Conservation (phyloP, 2,888 invertebrate genomes). For the Lasioglossum figueresi region DNA sequence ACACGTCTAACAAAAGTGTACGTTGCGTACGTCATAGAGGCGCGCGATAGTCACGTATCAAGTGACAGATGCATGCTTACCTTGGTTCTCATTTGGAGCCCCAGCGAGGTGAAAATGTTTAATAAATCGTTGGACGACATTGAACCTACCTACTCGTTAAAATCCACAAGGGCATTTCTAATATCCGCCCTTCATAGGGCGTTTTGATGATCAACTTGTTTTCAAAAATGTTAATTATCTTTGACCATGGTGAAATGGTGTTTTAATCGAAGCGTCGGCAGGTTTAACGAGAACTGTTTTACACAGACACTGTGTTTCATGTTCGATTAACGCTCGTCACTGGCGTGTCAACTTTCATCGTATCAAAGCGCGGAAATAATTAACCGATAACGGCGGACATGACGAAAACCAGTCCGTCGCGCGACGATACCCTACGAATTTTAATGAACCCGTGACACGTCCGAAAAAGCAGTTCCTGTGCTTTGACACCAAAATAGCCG, state of each 20-base stretch:
- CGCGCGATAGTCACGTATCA: too few species aligned
- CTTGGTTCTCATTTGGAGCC: too few species aligned
- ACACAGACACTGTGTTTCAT: background rate
- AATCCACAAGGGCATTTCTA: too few species aligned
- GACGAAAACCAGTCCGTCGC: slow-evolving; percentile 4
- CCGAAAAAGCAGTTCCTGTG: background rate
- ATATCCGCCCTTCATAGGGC: too few species aligned
- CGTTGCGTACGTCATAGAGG: too few species aligned
- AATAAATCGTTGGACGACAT: too few species aligned
- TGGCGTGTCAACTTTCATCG: slow-evolving; percentile 17
- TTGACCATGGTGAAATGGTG: too few species aligned
- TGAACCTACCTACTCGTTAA: too few species aligned
- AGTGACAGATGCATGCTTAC: too few species aligned
- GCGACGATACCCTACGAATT: slow-evolving; percentile 10
- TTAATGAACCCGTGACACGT: slow-evolving; percentile 23
- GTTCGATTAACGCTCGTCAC: slow-evolving; percentile 27
- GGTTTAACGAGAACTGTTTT: slow-evolving; percentile 6
- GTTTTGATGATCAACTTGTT: background rate
- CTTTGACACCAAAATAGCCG: background rate
- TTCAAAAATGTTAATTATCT: background rate
- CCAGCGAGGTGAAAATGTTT: too few species aligned
- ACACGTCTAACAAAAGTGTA: too few species aligned
- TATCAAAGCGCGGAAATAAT: slow-evolving; percentile 23
- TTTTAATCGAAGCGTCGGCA: background rate
- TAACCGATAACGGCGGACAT: slow-evolving; percentile 9